A percentile compares a stretch with the other conserved stretches of the same genome.
Evolutionary conservation across 2,888 invertebrate genomes (phyloP).

Genomic region (Rotaria magnacalcarata): DNA sequence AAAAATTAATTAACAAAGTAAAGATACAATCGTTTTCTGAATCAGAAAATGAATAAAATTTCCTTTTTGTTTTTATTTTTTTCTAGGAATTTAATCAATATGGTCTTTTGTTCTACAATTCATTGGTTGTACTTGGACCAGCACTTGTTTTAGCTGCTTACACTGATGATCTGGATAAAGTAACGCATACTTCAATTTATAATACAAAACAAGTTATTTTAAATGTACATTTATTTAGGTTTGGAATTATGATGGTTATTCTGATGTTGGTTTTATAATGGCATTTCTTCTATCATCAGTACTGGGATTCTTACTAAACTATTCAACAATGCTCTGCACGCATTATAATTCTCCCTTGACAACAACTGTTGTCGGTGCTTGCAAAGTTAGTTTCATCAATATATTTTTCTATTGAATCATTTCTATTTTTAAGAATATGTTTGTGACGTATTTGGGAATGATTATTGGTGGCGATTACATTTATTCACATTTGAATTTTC

Average conservation of each 20-base stretch:
- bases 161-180: conserved; percentile 56
- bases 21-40: no score
- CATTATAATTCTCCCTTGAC: conserved; percentile 92
- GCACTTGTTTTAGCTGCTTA: conserved; percentile 52
- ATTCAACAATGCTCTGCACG: conserved; percentile 89
- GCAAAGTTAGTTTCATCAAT: conserved; percentile 65
- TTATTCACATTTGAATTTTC: conserved; percentile 85
- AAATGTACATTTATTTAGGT: not conserved
- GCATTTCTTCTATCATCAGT: conserved; percentile 78
- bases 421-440: conserved; percentile 70
- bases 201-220: no score
- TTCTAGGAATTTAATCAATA: conserved; percentile 64
- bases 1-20: conserved; percentile 67
- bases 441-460: conserved; percentile 96
- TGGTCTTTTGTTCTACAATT: conserved; percentile 62
- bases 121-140: conserved; percentile 61
- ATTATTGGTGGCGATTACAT: conserved; percentile 94
- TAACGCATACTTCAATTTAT: conserved; percentile 42
- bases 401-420: not conserved
- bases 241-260: conserved; percentile 32
- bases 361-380: conserved; percentile 92
- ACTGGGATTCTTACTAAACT: conserved; percentile 91
- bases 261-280: conserved; percentile 40
- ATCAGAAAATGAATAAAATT: no score
- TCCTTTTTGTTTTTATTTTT: conserved; percentile 50